Evolutionary conservation across 2,113 vertebrate genomes (phyloP).

Genomic region (Dicrurus megarhynchus): DNA sequence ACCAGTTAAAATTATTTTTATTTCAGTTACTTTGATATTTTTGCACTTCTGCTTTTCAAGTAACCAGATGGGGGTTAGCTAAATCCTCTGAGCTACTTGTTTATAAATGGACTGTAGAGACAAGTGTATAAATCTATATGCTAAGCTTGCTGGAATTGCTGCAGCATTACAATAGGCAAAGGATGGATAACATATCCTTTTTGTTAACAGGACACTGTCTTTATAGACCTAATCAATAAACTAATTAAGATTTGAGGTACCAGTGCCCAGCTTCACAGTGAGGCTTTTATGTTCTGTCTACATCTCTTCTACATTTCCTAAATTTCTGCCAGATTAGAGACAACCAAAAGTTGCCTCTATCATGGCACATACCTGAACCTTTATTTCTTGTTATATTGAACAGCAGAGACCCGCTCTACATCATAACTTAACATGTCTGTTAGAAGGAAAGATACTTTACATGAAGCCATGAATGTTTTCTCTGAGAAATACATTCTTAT

Average conservation of each 20-base stretch:
- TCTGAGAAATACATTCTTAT: not conserved
- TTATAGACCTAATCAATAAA: slow-evolving; percentile 12
- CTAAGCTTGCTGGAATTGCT: not conserved
- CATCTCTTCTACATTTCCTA: not conserved
- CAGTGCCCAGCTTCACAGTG: not conserved
- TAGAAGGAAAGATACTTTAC: not conserved
- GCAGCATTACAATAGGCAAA: not conserved
- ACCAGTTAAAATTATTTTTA: not conserved
- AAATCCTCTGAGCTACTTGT: slow-evolving; percentile 37
- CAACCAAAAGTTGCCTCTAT: not conserved
- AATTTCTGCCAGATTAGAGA: not conserved
- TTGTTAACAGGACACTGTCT: not conserved
- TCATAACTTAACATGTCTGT: not conserved
- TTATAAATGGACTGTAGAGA: slow-evolving; percentile 10
- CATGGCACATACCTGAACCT: not conserved
- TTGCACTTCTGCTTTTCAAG: slow-evolving; percentile 23
- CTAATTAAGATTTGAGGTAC: not conserved
- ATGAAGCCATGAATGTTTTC: not conserved
- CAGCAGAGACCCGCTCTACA: not conserved
- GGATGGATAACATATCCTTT: not conserved
- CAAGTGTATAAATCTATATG: not conserved
- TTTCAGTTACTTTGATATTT: slow-evolving; percentile 4
- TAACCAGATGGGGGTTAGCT: slow-evolving; percentile 17
- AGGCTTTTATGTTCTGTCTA: not conserved
- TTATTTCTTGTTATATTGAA: not conserved